These are phyloP conservation scores for Heterotilapia buettikoferi DNA, from an alignment of 2,113 vertebrate species.

Conservation along the genomic window DNA sequence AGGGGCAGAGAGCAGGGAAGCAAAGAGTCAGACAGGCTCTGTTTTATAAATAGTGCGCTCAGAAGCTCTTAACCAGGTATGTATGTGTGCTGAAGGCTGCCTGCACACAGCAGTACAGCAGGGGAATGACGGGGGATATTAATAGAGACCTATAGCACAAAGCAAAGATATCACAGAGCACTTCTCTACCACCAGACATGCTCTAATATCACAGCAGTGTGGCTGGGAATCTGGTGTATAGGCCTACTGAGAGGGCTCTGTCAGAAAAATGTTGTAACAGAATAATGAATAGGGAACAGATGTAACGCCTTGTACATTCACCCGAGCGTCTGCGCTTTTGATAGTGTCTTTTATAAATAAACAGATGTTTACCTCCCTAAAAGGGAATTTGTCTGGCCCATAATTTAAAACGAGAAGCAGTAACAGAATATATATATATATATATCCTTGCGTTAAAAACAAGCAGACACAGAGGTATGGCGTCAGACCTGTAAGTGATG, in stretches of 20 bases:
- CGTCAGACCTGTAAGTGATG: background rate
- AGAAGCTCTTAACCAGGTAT: conserved; percentile 66
- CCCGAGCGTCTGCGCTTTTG: conserved; percentile 5
- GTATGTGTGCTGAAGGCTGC: conserved; percentile 61
- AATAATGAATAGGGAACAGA: conserved; percentile 55
- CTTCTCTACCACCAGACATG: conserved; percentile 40
- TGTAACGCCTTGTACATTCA: conserved; percentile 44
- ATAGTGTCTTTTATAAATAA: conserved; percentile 45
- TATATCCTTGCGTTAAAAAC: background rate
- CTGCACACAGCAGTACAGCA: conserved; percentile 37
- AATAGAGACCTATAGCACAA: conserved; percentile 64
- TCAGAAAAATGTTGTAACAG: conserved; percentile 49
- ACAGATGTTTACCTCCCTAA: conserved; percentile 55
- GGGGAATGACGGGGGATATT: conserved; percentile 54
- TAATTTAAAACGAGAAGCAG: conserved; percentile 12
- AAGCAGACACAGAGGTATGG: background rate
- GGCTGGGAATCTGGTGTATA: conserved; percentile 25
- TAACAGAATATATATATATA: background rate
- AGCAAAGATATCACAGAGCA: conserved; percentile 59
- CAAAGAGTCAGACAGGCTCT: conserved; percentile 41
- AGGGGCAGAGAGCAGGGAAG: conserved; percentile 55
- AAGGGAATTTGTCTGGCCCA: conserved; percentile 23
- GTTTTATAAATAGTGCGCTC: conserved; percentile 69
- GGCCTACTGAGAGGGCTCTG: conserved; percentile 39
- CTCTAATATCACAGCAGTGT: conserved; percentile 45